Evolutionary conservation across 2,113 vertebrate species (phyloP).

Genomic region (Cairina moschata): DNA sequence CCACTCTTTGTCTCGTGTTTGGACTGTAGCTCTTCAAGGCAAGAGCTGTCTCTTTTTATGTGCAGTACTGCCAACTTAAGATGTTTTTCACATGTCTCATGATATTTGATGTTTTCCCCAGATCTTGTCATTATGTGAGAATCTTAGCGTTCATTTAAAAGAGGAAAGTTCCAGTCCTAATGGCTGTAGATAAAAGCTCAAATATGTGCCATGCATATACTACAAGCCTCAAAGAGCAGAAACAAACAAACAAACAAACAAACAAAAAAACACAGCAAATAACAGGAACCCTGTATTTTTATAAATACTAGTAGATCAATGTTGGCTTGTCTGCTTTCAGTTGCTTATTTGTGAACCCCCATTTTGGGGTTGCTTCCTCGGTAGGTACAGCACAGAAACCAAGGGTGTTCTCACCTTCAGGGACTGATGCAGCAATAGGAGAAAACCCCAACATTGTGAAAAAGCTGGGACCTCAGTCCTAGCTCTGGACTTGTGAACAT

Average conservation of each 20-base stretch:
- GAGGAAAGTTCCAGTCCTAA: conserved; percentile 30
- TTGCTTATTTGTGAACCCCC: not conserved
- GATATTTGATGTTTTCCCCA: conserved; percentile 60
- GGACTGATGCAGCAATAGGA: not conserved
- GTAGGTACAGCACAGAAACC: not conserved
- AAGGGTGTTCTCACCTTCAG: not conserved
- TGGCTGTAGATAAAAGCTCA: conserved; percentile 53
- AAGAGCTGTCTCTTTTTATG: conserved; percentile 47
- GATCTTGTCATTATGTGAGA: conserved; percentile 51
- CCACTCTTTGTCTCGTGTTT: not conserved
- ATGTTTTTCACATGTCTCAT: conserved; percentile 49
- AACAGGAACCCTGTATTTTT: not conserved
- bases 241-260: not conserved
- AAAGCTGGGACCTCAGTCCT: not conserved
- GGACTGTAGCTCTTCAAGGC: conserved; percentile 29
- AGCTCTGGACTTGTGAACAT: not conserved
- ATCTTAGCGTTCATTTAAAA: conserved; percentile 44
- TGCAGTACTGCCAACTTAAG: conserved; percentile 14
- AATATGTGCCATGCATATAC: not conserved
- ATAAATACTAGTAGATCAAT: not conserved
- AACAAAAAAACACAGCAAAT: not conserved
- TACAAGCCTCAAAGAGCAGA: conserved; percentile 40
- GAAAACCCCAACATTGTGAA: not conserved
- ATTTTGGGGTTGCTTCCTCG: not conserved
- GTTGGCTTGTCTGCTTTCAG: not conserved